Evolutionary conservation across 2,797 vertebrate genomes (phyloP), one percentile per base, ranked within the genome.

Genomic region (Anguilla megastoma): DNA sequence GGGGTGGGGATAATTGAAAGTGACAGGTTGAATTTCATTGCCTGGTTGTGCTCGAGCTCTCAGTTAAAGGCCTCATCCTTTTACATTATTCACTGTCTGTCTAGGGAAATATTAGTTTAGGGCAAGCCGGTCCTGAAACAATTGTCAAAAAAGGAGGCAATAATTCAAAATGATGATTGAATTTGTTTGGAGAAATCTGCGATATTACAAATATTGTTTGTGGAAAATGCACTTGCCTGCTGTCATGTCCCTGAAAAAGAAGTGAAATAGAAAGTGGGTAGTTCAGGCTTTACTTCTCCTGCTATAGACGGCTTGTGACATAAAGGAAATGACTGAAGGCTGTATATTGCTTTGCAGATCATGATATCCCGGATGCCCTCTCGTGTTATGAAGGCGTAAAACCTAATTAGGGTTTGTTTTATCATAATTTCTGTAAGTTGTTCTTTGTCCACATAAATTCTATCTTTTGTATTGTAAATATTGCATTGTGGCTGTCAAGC

Each of bases 191-290:
- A 93, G 95, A 95, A 92, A 91, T 95, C 96, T 94, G 93, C 93
- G 95, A 91, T 92, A 95, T 95, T 96, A 95, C 91, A 95, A 94
- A 95, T 96, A 95, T 96, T 96, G 95, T 95, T 96, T 96, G 93
- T 95, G 91, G 91, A 95, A 90, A 94, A 92, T 90, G 89, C 95
- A 88, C 90, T 94, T 86, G 93, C 91, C 93, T 93, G 88, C 94
- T 95, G 93, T 94, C 93, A 91, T 93, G 88, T 95, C 93, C 95
- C 94, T 95, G 93, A 91, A 91, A 94, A 94, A 91, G 91, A 91
- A 95, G 95, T 94, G 94, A 95, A 95, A 95, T 94, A 89, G 94
- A 94, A 95, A 95, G 88, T 92, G 92, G 94, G 92, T 95, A 93
- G 90, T 91, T 93, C 93, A 90, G 92, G 66, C 92, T 58, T 89